These are phyloP conservation scores for Actinia equina DNA, from an alignment of 64 coral and sea anemone species.

Conservation along the genomic window DNA sequence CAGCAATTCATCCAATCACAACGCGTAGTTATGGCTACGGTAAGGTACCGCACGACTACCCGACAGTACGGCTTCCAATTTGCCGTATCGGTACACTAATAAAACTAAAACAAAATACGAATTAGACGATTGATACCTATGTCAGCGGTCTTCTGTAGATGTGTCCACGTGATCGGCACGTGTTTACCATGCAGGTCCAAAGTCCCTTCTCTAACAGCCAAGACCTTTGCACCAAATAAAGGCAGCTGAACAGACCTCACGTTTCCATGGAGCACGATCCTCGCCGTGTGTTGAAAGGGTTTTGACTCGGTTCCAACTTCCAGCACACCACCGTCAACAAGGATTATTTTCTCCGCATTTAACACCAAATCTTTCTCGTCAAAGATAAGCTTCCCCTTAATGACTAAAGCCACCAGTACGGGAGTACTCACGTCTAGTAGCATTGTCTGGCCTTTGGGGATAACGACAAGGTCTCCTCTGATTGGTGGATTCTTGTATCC, in stretches of 20 bases:
- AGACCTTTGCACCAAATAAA: conserved; percentile 77
- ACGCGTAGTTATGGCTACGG: too few species aligned
- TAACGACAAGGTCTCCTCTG: conserved; percentile 49
- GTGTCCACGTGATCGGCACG: conserved; percentile 72
- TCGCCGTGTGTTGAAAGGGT: conserved; percentile 74
- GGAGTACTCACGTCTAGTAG: conserved; percentile 62
- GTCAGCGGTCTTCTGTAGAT: conserved; percentile 34
- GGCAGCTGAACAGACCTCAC: conserved; percentile 44
- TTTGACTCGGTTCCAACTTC: conserved; percentile 68
- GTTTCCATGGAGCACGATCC: conserved; percentile 62
- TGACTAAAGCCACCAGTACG: conserved; percentile 55
- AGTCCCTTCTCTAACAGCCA: conserved; percentile 75
- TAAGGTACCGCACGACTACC: too few species aligned
- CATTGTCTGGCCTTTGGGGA: conserved; percentile 65
- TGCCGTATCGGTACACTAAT: too few species aligned
- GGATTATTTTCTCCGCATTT: conserved; percentile 62
- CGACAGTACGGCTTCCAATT: too few species aligned
- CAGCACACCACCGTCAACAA: conserved; percentile 58
- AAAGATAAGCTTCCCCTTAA: conserved; percentile 68
- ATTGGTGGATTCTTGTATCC: conserved; percentile 49
- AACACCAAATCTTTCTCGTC: conserved; percentile 69
- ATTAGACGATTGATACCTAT: conserved; percentile 21
- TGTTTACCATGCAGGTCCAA: conserved; percentile 71
- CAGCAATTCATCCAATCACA: too few species aligned
- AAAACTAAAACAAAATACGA: too few species aligned